Evolutionary conservation across 1,140 invertebrate genomes (phyloP), one percentile per base, ranked within the genome.

Genomic region (Neodiprion fabricii): DNA sequence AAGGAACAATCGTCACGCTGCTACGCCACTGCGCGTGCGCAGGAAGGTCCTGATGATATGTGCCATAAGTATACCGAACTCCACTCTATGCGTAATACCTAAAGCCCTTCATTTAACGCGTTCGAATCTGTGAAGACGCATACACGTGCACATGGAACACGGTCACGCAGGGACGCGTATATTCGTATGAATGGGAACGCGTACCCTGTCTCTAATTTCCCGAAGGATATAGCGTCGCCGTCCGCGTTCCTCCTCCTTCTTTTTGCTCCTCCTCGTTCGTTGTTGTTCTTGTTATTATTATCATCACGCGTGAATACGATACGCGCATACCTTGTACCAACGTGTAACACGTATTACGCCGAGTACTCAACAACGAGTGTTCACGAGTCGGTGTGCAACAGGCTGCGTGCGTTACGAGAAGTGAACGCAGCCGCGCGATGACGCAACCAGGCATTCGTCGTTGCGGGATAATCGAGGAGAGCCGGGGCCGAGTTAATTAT

Each of bases 401-500:
- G 10, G 67, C 40, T 11, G 40, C 21, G 9, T 12, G 21, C 67
- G 67, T 11, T 14, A 23, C 5, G 11, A 7, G 40, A 69, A 23
- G 23, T 69, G 67, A 65, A 65, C 74, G 23, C 68, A 28, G 53
- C 53, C 74, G 69, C 14, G 21, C 48, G 76, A 81, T 79, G 77
- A 80, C 80, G 76, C 75, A 81, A 81, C 70, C 72, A 11, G 40
- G 49, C 48, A 71, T 76, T 77, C 71, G 61, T 77, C 71, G 61
- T 61, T 61, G 53, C 53, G 11, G 53, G n/a, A 17, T 14, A 17
- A 61, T 17, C 53, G 53, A 61, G 53, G n/a, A 12, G 53, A 61
- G 53, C n/a, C 11, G 53, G 81, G 79, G 79, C 80, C 68, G 78
- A 81, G 83, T 83, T 84, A 84, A 84, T 84, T 84, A 83, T 84